Evolutionary conservation across 2,797 vertebrate species (phyloP).

Genomic region (Poecile montanus): DNA sequence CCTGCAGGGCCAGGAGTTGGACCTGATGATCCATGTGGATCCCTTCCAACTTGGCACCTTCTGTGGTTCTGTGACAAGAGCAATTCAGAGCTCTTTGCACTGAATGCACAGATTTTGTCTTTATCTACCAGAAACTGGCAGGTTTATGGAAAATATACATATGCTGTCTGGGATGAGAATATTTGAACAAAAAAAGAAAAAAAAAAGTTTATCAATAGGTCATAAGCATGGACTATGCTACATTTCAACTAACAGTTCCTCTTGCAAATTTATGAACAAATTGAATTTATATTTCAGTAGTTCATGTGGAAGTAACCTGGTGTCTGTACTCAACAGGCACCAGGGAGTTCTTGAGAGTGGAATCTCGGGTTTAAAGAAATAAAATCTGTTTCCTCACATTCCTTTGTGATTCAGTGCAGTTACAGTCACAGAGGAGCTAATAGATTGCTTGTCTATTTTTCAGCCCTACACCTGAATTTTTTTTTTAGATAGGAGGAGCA

Average conservation of each 20-base stretch:
- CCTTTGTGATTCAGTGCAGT: not conserved
- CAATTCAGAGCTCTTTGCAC: not conserved
- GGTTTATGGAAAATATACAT: not conserved
- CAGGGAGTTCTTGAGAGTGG: not conserved
- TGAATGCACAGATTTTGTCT: not conserved
- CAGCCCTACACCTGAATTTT: not conserved
- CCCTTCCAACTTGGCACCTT: not conserved
- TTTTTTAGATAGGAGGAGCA: not conserved
- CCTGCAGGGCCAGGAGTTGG: not conserved
- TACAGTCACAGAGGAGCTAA: not conserved
- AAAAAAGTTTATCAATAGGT: not conserved
- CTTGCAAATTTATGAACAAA: not conserved
- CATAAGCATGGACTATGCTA: not conserved
- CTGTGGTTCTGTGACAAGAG: not conserved
- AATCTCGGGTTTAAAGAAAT: not conserved
- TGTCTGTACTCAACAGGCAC: not conserved
- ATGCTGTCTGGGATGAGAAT: not conserved
- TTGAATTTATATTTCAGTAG: not conserved
- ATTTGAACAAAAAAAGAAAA: not conserved
- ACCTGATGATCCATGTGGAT: not conserved
- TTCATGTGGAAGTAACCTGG: not conserved
- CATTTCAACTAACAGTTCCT: not conserved
- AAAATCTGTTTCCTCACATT: not conserved
- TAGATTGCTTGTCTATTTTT: not conserved
- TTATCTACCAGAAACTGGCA: not conserved